Evolutionary conservation across 2,797 vertebrate species (phyloP).

Genomic region (Gymnoscopelus braueri): DNA sequence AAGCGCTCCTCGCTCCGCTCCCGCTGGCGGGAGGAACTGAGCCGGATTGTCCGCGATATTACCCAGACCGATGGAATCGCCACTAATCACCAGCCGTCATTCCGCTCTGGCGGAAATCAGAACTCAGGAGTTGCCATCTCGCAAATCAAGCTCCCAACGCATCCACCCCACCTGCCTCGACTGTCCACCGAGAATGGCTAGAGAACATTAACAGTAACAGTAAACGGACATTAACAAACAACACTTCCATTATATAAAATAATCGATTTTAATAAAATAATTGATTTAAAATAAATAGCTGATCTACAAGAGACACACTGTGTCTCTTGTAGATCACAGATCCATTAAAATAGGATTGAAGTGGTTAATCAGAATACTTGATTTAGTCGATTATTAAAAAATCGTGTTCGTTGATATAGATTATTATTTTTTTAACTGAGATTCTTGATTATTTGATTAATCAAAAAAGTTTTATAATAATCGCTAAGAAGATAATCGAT

Average conservation of each 20-base stretch:
- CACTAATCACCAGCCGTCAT: slow-evolving; percentile 72
- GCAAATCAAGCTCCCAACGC: slow-evolving; percentile 31
- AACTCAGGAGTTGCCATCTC: slow-evolving; percentile 59
- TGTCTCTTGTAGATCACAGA: too few relatives aligned
- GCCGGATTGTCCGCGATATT: slow-evolving; percentile 75
- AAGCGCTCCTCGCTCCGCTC: slow-evolving; percentile 66
- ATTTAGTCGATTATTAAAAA: not conserved
- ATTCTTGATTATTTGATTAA: too few relatives aligned
- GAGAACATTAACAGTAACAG: slow-evolving; percentile 54
- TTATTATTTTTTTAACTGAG: too few relatives aligned
- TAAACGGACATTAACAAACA: too few relatives aligned
- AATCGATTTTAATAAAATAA: slow-evolving; percentile 43
- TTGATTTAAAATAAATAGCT: too few relatives aligned
- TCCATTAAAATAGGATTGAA: too few relatives aligned
- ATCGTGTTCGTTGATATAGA: too few relatives aligned
- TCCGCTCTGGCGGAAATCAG: slow-evolving; percentile 58
- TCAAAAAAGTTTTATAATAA: too few relatives aligned
- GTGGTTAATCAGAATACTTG: too few relatives aligned
- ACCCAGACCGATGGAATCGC: slow-evolving; percentile 62
- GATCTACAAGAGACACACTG: too few relatives aligned
- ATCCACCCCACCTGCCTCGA: slow-evolving; percentile 35
- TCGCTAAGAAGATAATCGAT: not conserved
- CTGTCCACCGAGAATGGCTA: slow-evolving; percentile 35
- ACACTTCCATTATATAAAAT: too few relatives aligned
- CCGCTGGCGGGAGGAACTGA: slow-evolving; percentile 74